Base-by-base conservation (phyloP, 2,113 vertebrate species). In the Odocoileus hemionus region DNA sequence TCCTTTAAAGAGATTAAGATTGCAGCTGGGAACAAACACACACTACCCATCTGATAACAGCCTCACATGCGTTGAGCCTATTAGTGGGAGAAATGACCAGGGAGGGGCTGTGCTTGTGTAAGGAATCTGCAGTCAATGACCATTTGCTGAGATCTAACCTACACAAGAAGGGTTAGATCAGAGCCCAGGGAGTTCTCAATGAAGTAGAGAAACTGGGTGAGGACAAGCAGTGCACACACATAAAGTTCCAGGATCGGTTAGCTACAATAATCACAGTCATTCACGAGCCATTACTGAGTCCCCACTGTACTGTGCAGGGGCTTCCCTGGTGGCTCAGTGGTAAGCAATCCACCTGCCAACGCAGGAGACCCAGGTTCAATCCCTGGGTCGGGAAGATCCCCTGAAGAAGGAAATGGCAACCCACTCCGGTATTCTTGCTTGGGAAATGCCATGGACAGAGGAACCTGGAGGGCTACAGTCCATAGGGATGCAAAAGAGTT, bases 1-100 rank as follows among this genome's bases (percentile, higher is more conserved):
- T 87, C 87, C 76, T 98, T 94, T 95, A 93, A 86, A 96, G 88
- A 96, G 76, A 86, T 89, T 87, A 96, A 76, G 80, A 57, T 61
- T 94, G 82, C 36, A 67, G 55, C 36, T 89, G 43, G 70, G 58
- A 97, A 61, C 50, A 94, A 84, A 74, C 70, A n/a, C 14, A 5
- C 23, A 55, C 67, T 21, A 52, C 58, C 93, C 93, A 55, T 86
- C 86, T 97, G 95, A 78, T 96, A 93, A 95, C 1, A 57, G 84
- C 36, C 55, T 86, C 60, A 61, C 30, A 17, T 39, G 26, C 5
- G 26, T 47, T 39, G 57, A 86, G 47, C 54, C 54, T 58, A 6
- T 85, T 96, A 94, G 36, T 79, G 83, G 14, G 23, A 70, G 43
- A 79, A 95, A 55, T 87, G 85, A 82, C 85, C 52, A 30, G 74